Conservation (phyloP, 1,140 invertebrate genomes). For the Conopomorpha cramerella region DNA sequence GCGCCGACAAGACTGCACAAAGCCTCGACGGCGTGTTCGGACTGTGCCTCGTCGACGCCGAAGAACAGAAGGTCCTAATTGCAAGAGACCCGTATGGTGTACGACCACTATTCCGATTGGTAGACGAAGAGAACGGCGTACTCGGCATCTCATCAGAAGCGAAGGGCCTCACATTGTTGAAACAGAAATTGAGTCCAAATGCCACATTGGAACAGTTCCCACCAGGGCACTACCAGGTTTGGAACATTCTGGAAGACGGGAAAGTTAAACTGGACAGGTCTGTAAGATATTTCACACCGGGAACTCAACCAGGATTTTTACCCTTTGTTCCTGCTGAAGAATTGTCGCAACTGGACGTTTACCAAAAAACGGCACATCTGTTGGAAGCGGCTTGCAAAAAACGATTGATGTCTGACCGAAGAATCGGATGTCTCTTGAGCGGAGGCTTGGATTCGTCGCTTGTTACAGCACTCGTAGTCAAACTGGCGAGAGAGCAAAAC, state of each 20-base stretch:
- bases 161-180: conserved; percentile 63
- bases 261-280: conserved; percentile 61
- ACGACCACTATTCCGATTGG: conserved; percentile 68
- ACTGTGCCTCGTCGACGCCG: conserved; percentile 82
- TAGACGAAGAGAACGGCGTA: conserved; percentile 56
- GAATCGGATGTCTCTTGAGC: conserved; percentile 67
- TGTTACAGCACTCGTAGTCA: conserved; percentile 77
- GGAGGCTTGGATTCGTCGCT: conserved; percentile 91
- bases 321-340: conserved; percentile 59
- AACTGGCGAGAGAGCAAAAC: conserved; percentile 65
- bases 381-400: conserved; percentile 70
- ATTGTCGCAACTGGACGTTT: conserved; percentile 26
- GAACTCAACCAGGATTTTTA: conserved; percentile 62
- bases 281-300: conserved; percentile 63
- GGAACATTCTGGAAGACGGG: conserved; percentile 64
- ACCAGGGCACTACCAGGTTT: conserved; percentile 69
- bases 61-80: conserved; percentile 70
- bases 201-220: conserved; percentile 66
- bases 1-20: conserved; percentile 64
- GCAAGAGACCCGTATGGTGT: conserved; percentile 89
- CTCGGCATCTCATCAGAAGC: conserved; percentile 72
- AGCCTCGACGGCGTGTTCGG: conserved; percentile 86
- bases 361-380: conserved; percentile 60
- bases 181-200: conserved; percentile 29
- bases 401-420: conserved; percentile 72